phyloP scores from a whole-genome alignment of 2,888 invertebrate genomes.

The Noctua fimbriata region DNA sequence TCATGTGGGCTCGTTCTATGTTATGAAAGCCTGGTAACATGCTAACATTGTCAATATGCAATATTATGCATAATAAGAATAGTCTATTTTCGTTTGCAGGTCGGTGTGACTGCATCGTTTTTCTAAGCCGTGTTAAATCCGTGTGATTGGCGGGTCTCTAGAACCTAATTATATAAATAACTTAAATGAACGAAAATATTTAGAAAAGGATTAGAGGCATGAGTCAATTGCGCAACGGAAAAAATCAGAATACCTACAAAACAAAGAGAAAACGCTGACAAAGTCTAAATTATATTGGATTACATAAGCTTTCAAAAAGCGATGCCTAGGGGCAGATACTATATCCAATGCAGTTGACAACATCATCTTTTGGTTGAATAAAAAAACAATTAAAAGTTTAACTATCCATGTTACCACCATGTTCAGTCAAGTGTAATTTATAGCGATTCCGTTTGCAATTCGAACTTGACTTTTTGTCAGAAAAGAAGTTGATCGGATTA shows the following conservation, averaged over 20 bases:
- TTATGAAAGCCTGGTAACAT: conserved; percentile 13
- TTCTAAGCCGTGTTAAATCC: neutral
- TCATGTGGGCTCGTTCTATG: conserved; percentile 9
- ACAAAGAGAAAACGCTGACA: neutral
- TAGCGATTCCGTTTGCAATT: neutral
- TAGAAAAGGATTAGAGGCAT: no score
- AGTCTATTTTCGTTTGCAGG: neutral
- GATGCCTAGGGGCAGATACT: neutral
- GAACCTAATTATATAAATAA: neutral
- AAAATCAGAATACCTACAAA: neutral
- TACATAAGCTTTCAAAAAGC: neutral
- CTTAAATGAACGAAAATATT: no score
- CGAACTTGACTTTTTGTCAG: neutral
- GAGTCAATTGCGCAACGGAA: neutral
- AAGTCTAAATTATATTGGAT: no score
- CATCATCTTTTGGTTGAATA: no score
- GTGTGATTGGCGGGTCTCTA: neutral
- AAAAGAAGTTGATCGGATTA: neutral
- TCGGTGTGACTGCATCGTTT: neutral
- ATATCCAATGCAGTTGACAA: no score
- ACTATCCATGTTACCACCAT: neutral
- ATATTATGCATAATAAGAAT: neutral
- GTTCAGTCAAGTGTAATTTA: neutral
- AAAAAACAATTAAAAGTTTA: neutral
- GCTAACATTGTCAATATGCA: neutral